Conservation (phyloP, 2,888 invertebrate genomes). For the Thymelicus acteon region DNA sequence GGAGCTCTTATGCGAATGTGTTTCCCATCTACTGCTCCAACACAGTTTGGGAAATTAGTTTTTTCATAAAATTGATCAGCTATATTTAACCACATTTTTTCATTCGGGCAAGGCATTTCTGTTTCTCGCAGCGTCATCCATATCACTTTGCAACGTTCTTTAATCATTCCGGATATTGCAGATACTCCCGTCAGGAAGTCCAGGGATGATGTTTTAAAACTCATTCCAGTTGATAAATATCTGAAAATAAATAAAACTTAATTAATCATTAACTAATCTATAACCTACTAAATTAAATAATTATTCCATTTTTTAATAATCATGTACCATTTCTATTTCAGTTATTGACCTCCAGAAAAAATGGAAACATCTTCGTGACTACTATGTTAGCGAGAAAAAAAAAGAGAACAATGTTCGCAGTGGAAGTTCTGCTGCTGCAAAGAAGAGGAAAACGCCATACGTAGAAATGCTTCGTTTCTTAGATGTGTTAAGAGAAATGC, state of each 20-base stretch:
- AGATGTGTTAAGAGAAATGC: constrained; percentile 7
- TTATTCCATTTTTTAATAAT: constrained; percentile 2
- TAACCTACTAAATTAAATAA: background rate
- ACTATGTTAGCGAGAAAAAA: constrained; percentile 7
- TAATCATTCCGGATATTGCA: constrained; percentile 6
- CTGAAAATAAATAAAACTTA: constrained; percentile 13
- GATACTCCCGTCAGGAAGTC: constrained; percentile 10
- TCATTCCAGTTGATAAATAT: constrained; percentile 15
- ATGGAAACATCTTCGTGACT: constrained; percentile 8
- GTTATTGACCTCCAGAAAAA: constrained; percentile 7
- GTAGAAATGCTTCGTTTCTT: constrained; percentile 10
- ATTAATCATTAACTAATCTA: background rate
- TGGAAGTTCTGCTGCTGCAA: constrained; percentile 9
- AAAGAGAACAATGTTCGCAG: constrained; percentile 7
- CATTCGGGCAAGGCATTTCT: constrained; percentile 9
- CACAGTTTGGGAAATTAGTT: constrained; percentile 9
- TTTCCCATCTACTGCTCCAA: constrained; percentile 13
- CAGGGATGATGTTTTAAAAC: constrained; percentile 7
- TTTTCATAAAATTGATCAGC: constrained; percentile 6
- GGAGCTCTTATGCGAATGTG: constrained; percentile 14
- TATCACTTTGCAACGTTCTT: constrained; percentile 12
- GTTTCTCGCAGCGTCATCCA: constrained; percentile 14
- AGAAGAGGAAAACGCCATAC: constrained; percentile 10
- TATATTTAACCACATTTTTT: constrained; percentile 16
- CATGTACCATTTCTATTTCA: background rate